Evolutionary conservation across 2,888 invertebrate species (phyloP).

Genomic region (Ypsolopha sequella): DNA sequence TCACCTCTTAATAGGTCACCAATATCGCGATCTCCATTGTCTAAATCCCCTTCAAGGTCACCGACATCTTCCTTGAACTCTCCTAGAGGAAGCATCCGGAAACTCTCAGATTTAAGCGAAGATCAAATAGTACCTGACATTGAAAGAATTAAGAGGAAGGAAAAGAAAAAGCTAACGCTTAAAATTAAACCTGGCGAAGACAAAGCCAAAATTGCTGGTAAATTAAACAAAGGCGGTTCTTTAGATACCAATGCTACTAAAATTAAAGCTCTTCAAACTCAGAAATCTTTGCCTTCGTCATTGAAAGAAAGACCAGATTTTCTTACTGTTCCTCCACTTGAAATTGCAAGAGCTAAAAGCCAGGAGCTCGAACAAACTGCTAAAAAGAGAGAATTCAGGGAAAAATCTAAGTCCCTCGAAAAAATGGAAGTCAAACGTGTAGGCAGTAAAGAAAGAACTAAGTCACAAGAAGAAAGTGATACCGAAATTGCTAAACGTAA

Average conservation of each 20-base stretch:
- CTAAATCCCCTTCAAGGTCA: conserved; percentile 63
- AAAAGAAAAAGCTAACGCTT: conserved; percentile 56
- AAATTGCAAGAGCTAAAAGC: conserved; percentile 71
- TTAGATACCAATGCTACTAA: conserved; percentile 59
- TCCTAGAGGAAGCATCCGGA: conserved; percentile 61
- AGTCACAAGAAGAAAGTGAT: conserved; percentile 80
- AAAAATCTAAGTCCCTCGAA: conserved; percentile 78
- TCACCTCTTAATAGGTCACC: conserved; percentile 59
- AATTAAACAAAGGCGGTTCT: conserved; percentile 62
- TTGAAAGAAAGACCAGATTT: conserved; percentile 65
- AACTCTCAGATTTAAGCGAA: conserved; percentile 62
- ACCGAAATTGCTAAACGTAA: conserved; percentile 79
- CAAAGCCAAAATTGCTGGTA: conserved; percentile 43
- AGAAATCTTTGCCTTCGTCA: conserved; percentile 69
- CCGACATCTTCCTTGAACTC: conserved; percentile 67
- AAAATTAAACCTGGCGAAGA: conserved; percentile 55
- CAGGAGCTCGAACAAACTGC: conserved; percentile 71
- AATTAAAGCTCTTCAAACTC: conserved; percentile 57
- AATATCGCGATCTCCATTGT: conserved; percentile 56
- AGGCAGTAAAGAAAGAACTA: conserved; percentile 75
- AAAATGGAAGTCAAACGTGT: conserved; percentile 72
- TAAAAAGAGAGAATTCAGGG: conserved; percentile 65
- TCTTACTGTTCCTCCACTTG: conserved; percentile 63
- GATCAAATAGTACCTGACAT: conserved; percentile 65
- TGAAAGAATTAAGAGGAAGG: conserved; percentile 60